Base-by-base conservation (phyloP, 1,140 invertebrate genomes). In the Cryptotermes secundus region DNA sequence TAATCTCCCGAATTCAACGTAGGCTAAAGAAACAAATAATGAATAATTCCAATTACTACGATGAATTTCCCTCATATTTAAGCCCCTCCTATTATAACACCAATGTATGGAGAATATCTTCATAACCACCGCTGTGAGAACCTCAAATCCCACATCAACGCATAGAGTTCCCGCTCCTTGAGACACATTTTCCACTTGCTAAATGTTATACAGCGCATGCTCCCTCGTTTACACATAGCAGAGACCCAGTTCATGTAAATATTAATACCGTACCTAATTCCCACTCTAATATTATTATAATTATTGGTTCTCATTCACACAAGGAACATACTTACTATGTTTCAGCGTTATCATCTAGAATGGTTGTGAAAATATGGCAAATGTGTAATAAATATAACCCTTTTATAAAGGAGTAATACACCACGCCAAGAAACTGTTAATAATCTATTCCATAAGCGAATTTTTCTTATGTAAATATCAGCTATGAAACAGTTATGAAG, bases 361-460 rank as follows among this genome's bases (percentile, higher is more conserved):
- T 81, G 80, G 80, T 81, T 81, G 80, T 81, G 80, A 81, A 81
- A 45, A 81, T 6, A 81, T 81, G 35, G 80, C 35, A 36, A 81
- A 81, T 10, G 59, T 72, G 59, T 72, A 72, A 31, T 26, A 22
- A 31, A 35, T 35, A 34, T 72, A 38, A 80, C 80, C 83, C 83
- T 84, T 84, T 84, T 84, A 84, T 84, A 83, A 83, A 83, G 83
- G 83, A 83, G 36, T 83, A 38, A 34, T 34, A 36, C 31, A 36
- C 38, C 22, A n/a, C 6, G 24, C 53, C 65, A 35, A 26, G 26
- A n/a, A 59, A 59, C 19, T 24, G 6, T 59, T 59, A 9, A 16
- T 59, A 59, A 7, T 59, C 4, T 31, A 72, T 72, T 72, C 59
- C 59, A 72, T 16, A 72, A n/a, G 31, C 14, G 26, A 72, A 1